phyloP scores from a whole-genome alignment of 2,113 vertebrate genomes.

The Peromyscus californicus region DNA sequence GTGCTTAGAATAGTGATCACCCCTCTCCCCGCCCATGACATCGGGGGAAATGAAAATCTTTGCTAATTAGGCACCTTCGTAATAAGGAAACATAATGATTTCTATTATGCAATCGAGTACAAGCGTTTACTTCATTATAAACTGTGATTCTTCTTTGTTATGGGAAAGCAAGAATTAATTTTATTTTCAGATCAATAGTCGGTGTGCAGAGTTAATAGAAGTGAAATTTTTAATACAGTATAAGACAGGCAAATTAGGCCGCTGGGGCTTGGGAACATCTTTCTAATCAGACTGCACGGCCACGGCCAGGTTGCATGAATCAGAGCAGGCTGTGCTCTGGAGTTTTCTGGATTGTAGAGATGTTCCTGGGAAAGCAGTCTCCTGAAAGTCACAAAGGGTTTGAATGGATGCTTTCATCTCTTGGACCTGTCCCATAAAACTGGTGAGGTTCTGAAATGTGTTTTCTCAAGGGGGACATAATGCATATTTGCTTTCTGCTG shows the following conservation, averaged over 20 bases:
- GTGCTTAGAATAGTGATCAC: constrained; percentile 87
- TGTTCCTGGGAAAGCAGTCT: constrained; percentile 71
- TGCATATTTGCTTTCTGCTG: constrained; percentile 85
- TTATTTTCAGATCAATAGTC: constrained; percentile 88
- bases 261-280: constrained; percentile 73
- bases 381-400: constrained; percentile 77
- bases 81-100: constrained; percentile 86
- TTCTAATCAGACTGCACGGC: constrained; percentile 78
- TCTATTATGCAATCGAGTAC: constrained; percentile 81
- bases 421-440: constrained; percentile 86
- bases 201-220: constrained; percentile 86
- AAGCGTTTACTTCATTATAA: constrained; percentile 81
- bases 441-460: constrained; percentile 85
- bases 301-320: constrained; percentile 76
- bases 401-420: constrained; percentile 83
- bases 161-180: constrained; percentile 80
- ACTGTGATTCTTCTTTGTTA: constrained; percentile 80
- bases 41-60: constrained; percentile 86
- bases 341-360: constrained; percentile 72
- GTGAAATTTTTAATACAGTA: constrained; percentile 83
- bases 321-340: constrained; percentile 61
- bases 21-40: constrained; percentile 68
- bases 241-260: constrained; percentile 84
- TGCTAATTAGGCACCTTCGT: constrained; percentile 87
- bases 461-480: constrained; percentile 86